These are phyloP conservation scores for Chloroceryle inda DNA, from an alignment of 2,797 vertebrate genomes.

Conservation along the genomic window DNA sequence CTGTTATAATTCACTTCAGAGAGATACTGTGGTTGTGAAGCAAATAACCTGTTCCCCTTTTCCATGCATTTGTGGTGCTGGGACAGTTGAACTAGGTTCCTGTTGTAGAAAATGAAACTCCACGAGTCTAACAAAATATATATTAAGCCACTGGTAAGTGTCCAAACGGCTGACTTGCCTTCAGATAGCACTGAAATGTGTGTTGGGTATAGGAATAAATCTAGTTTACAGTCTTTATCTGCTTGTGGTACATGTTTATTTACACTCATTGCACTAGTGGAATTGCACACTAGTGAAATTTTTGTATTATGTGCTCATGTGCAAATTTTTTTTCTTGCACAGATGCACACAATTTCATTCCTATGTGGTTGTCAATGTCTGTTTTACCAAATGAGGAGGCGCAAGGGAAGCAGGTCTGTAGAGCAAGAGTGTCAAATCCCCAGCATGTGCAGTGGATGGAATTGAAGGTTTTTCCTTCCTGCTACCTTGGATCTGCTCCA, in stretches of 20 bases:
- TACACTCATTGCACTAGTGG: background rate
- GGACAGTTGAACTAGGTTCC: background rate
- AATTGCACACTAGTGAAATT: background rate
- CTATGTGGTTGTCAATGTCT: background rate
- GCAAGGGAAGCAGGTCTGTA: background rate
- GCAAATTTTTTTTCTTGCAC: background rate
- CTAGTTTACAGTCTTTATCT: background rate
- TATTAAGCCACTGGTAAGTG: background rate
- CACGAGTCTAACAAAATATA: background rate
- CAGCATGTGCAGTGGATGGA: rapidly evolving
- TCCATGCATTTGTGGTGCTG: rapidly evolving
- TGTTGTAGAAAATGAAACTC: background rate
- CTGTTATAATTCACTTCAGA: background rate
- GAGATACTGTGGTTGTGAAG: background rate
- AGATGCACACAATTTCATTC: background rate
- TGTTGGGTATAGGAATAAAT: background rate
- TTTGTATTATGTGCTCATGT: rapidly evolving
- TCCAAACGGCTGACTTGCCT: background rate
- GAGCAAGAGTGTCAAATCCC: background rate
- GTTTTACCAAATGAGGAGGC: background rate
- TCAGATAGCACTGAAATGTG: background rate
- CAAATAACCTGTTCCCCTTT: background rate
- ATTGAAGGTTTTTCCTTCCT: background rate
- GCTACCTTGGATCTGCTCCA: background rate
- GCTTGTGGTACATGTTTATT: background rate